Evolutionary conservation across 2,797 vertebrate species (phyloP), one percentile per base, ranked within the genome.

Genomic region (Hypotaenidia okinawae): DNA sequence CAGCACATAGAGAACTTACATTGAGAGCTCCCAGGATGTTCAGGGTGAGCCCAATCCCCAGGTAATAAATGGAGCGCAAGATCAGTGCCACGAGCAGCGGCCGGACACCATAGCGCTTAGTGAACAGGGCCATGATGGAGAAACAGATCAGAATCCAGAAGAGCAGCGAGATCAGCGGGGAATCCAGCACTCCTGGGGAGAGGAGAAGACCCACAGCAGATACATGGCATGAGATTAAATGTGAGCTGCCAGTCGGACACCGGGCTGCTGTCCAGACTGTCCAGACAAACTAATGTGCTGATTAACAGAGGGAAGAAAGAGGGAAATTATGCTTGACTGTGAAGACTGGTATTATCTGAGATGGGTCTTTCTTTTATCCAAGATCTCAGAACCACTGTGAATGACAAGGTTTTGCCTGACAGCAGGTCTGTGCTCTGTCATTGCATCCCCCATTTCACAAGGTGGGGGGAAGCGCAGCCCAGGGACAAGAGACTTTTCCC

Each of bases 11-110:
- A 64, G 61, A 24, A 97, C 99, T 99, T 96, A 99, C 99, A 8
- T 99, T 99, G 94, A 99, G 98, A 2, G 98, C 97, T 0, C 99
- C 99, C 85, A 99, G 97, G 92, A 99, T 97, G 90, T 99, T 98
- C 69, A 99, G 98, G 0, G 99, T 99, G 97, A 99, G 99, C 6
- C 99, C 99, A 7, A 99, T 99, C 95, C 99, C 99, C 17, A 99
- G 82, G 97, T 99, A 99, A 96, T 99, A 99, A 87, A 99, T 99
- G 61, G 98, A 99, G 11, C 99, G 97, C 81, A 99, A 96, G 84
- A 99, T 99, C 81, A 99, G 98, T 0, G 99, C 99, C 68, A 99
- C 95, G 1, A 99, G 99, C 87, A 99, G 98, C 1, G 99, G 99
- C n/a, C 99, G 98, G 83, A 99, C 94, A 5, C 99, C 99, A 10